A percentile compares a stretch with the other conserved stretches of the same genome.
phyloP scores from a whole-genome alignment of 2,113 vertebrate species.

The Carollia perspicillata region DNA sequence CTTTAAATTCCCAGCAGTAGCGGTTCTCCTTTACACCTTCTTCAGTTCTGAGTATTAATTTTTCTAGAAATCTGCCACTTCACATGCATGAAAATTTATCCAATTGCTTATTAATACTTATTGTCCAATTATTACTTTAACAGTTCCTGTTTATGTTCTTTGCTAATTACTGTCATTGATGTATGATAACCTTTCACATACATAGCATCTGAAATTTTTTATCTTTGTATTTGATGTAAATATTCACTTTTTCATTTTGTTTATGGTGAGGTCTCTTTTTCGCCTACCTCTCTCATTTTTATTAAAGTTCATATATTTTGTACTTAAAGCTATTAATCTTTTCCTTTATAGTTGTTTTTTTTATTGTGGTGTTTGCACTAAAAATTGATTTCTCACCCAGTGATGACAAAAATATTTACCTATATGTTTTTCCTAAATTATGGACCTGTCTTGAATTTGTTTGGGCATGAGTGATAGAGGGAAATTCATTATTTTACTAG shows the following conservation, averaged over 20 bases:
- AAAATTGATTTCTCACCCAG: neutral
- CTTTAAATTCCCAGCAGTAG: neutral
- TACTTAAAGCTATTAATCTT: neutral
- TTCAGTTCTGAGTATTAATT: slow-evolving; percentile 9
- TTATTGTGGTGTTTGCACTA: slow-evolving; percentile 1
- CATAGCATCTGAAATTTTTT: neutral
- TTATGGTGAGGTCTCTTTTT: neutral
- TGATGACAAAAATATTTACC: neutral
- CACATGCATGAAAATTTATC: neutral
- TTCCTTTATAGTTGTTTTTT: neutral
- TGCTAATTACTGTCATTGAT: neutral
- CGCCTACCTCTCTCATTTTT: neutral
- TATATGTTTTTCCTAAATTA: neutral
- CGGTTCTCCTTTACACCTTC: neutral
- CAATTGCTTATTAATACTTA: neutral
- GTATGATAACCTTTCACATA: neutral
- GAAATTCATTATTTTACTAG: neutral
- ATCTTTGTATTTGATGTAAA: neutral
- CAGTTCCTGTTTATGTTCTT: neutral
- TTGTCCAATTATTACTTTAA: slow-evolving; percentile 4
- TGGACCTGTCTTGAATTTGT: neutral
- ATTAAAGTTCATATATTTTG: neutral
- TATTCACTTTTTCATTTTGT: slow-evolving; percentile 4
- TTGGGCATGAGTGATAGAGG: neutral
- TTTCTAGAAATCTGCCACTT: neutral